A percentile compares a stretch with the other conserved stretches of the same genome.
Evolutionary conservation across 2,113 vertebrate species (phyloP).

Genomic region (Nyctibius bracteatus): DNA sequence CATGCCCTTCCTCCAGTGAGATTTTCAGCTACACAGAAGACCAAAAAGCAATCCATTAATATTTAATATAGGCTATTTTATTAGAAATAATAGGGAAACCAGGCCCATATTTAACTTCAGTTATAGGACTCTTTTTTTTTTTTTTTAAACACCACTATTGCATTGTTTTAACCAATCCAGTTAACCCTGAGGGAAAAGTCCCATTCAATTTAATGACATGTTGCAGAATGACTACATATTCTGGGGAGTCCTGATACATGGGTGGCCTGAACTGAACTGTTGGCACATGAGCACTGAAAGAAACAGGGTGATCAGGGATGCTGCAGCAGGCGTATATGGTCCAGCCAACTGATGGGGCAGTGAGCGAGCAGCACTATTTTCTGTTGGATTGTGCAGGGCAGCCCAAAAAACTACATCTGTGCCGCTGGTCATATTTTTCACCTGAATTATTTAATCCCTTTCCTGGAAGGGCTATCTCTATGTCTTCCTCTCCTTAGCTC

Average conservation of each 20-base stretch:
- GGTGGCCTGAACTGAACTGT: neutral
- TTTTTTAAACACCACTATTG: neutral
- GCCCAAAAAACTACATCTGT: neutral
- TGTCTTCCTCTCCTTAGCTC: neutral
- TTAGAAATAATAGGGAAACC: neutral
- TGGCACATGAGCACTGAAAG: neutral
- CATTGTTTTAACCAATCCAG: neutral
- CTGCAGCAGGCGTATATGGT: neutral
- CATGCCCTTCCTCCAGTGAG: neutral
- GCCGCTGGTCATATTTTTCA: neutral
- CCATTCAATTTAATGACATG: neutral
- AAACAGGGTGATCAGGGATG: neutral
- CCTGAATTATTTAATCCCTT: neutral
- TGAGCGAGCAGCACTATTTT: neutral
- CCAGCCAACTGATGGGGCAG: neutral
- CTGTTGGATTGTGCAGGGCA: neutral
- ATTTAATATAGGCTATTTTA: neutral
- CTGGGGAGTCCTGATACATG: accelerated
- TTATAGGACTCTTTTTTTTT: neutral
- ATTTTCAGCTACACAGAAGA: neutral
- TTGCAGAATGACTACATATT: neutral
- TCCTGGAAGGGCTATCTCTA: neutral
- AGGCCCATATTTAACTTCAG: neutral
- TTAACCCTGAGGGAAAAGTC: neutral
- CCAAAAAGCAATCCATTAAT: neutral